Evolutionary conservation across 2,888 invertebrate species (phyloP), one percentile per base, ranked within the genome.

Genomic region (Diloba caeruleocephala): DNA sequence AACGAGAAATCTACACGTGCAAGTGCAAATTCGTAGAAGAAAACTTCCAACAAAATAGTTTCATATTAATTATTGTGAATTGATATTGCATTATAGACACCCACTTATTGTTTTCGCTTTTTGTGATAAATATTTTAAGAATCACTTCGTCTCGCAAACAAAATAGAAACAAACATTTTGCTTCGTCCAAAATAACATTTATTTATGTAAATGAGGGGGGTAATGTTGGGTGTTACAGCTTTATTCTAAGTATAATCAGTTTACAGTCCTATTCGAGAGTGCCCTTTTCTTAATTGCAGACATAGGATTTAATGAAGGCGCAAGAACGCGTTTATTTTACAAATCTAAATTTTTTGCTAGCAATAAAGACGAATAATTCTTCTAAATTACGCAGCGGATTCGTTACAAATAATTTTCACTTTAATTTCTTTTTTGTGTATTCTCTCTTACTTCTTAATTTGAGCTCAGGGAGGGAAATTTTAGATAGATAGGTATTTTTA

Each of bases 181-280:
- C 64, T 80, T 73, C 61, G 77, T 74, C 64, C 63, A 69, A 74
- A 86, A 81, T 79, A 84, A 82, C 78, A 78, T 84, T 88, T 84
- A 87, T 84, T 87, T 85, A 88, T 88, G 85, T 76, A 84, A 88
- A 89, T 85, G 68, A 76, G 64, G 71, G 63, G 79, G 76, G 78
- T 83, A 82, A 84, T 81, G 81, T 78, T 72, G 81, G 82, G 80
- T 82, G 81, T 86, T 86, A 87, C 85, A 82, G 85, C 85, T 87
- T 87, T 82, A 88, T 87, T 89, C 80, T 79, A 79, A 84, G 82
- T 79, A 85, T 85, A 85, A 88, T 85, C 87, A 87, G 83, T 87
- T 87, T 80, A 81, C 77, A 69, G 78, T 74, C 74, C 77, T 73
- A 75, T 78, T 81, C 62, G 62, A 65, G 65, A 76, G 68, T 55